Conservation (phyloP, 2,113 vertebrate species). For the Pygathrix nemaeus region DNA sequence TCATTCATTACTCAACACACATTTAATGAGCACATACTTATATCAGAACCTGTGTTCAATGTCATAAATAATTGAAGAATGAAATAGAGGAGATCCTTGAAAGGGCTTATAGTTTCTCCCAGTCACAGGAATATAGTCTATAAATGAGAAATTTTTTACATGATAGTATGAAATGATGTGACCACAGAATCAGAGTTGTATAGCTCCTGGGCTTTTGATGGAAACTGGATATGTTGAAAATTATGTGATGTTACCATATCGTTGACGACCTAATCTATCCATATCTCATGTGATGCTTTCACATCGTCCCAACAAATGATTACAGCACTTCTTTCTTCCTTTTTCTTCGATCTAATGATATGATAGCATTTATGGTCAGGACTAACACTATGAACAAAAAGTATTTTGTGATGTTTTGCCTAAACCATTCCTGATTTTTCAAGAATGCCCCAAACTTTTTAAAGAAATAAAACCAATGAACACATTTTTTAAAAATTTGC, state of each 20-base stretch:
- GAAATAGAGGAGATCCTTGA: constrained; percentile 31
- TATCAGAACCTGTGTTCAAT: background rate
- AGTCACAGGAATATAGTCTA: background rate
- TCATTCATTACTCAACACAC: background rate
- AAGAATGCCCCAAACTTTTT: background rate
- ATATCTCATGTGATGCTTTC: background rate
- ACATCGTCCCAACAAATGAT: background rate
- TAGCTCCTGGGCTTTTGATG: background rate
- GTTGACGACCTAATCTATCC: background rate
- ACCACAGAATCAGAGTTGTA: background rate
- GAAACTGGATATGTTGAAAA: background rate
- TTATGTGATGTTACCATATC: background rate
- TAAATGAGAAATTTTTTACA: background rate
- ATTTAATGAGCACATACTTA: background rate
- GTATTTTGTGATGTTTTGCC: background rate
- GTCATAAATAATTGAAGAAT: background rate
- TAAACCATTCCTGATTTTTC: background rate
- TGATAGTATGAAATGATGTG: background rate
- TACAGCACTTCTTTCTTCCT: background rate
- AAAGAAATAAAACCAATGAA: background rate
- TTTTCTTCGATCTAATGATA: background rate
- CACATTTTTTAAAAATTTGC: background rate
- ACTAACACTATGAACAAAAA: background rate
- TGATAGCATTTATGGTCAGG: background rate
- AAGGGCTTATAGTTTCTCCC: background rate